Evolutionary conservation across 2,888 invertebrate genomes (phyloP).

Genomic region (Drosophila vallismaia): DNA sequence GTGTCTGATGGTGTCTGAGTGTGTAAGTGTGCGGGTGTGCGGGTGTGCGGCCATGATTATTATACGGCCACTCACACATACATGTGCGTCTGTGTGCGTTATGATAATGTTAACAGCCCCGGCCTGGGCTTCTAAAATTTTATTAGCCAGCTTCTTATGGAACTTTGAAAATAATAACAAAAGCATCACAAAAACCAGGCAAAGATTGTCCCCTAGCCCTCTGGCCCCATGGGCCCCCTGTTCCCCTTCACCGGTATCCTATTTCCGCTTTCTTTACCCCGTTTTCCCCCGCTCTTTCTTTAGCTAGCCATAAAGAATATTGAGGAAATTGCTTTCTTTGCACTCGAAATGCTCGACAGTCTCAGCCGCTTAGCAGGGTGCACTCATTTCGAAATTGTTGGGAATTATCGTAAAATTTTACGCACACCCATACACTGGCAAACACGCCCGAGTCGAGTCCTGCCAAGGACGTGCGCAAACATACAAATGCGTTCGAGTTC

Average conservation of each 20-base stretch:
- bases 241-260: not conserved
- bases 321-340: slow-evolving; percentile 74
- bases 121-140: slow-evolving; percentile 69
- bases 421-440: slow-evolving; percentile 47
- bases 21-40: not conserved
- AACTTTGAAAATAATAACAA: slow-evolving; percentile 74
- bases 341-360: slow-evolving; percentile 58
- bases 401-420: slow-evolving; percentile 77
- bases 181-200: slow-evolving; percentile 38
- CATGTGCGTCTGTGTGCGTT: slow-evolving; percentile 52
- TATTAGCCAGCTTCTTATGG: slow-evolving; percentile 68
- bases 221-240: not conserved
- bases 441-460: not conserved
- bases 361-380: slow-evolving; percentile 48
- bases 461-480: slow-evolving; percentile 60
- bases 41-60: slow-evolving; percentile 61
- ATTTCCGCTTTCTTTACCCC: not conserved
- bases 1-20: not conserved
- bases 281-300: not conserved
- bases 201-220: slow-evolving; percentile 43
- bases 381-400: slow-evolving; percentile 74
- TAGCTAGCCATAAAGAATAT: slow-evolving; percentile 65
- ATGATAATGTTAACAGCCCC: slow-evolving; percentile 73
- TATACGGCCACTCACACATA: slow-evolving; percentile 60
- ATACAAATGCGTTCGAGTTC: slow-evolving; percentile 50